A percentile compares a stretch with the other conserved stretches of the same genome.
phyloP scores from a whole-genome alignment of 2,888 invertebrate genomes.

The Diploptera punctata region DNA sequence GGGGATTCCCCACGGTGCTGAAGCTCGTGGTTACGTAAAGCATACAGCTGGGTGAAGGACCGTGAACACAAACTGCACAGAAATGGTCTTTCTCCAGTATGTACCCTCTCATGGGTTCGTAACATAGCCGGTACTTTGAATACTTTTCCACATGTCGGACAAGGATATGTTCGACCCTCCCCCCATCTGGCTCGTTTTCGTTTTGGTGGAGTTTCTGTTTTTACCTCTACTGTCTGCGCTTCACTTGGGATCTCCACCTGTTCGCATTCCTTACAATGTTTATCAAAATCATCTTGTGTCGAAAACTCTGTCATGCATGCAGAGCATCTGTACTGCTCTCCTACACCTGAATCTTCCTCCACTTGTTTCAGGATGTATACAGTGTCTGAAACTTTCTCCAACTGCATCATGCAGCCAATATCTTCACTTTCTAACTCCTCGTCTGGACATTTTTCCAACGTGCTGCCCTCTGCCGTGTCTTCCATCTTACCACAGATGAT shows the following conservation, averaged over 20 bases:
- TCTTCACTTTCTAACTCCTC: neutral
- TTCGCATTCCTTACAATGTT: neutral
- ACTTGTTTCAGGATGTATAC: neutral
- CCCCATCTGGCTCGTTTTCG: constrained; percentile 12
- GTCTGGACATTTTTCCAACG: neutral
- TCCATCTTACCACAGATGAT: constrained; percentile 1
- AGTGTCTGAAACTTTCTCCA: neutral
- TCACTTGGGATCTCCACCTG: neutral
- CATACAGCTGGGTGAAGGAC: constrained; percentile 15
- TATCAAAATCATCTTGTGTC: neutral
- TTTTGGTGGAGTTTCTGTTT: neutral
- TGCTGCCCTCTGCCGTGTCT: neutral
- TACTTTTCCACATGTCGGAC: constrained; percentile 20
- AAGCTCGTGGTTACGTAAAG: constrained; percentile 16
- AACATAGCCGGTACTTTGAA: constrained; percentile 19
- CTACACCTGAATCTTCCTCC: neutral
- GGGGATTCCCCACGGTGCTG: constrained; percentile 14
- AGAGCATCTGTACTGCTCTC: neutral
- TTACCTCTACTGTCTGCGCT: neutral
- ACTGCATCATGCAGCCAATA: neutral
- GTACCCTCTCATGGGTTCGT: neutral
- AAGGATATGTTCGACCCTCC: constrained; percentile 2
- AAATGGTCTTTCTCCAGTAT: constrained; percentile 25
- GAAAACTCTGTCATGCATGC: neutral
- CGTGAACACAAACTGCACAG: constrained; percentile 11